Evolutionary conservation across 2,797 vertebrate species (phyloP).

Genomic region (Diglossa cyanea): DNA sequence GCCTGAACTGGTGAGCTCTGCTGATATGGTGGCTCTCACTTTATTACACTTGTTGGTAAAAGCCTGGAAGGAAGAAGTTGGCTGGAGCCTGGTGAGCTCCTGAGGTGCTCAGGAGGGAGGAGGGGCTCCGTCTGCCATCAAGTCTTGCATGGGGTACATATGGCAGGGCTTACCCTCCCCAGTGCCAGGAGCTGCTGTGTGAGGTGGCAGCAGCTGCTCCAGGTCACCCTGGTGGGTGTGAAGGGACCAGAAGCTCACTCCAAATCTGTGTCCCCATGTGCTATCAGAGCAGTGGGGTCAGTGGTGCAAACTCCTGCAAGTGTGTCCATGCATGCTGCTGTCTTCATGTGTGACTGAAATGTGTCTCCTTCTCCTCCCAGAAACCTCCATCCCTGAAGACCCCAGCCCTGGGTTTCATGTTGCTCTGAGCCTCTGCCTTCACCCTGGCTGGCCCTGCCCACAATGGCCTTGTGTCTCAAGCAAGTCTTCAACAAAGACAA

Average conservation of each 20-base stretch:
- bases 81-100: not conserved
- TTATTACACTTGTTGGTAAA: not conserved
- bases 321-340: rapidly evolving
- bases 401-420: not conserved
- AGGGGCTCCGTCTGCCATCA: not conserved
- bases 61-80: not conserved
- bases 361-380: not conserved
- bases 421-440: not conserved
- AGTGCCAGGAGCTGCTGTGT: not conserved
- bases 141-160: rapidly evolving
- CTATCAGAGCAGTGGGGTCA: not conserved
- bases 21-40: rapidly evolving
- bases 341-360: not conserved
- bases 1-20: rapidly evolving
- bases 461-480: constrained; percentile 93
- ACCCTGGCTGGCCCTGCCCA: not conserved
- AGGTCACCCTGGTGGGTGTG: not conserved
- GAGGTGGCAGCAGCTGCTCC: not conserved
- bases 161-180: not conserved
- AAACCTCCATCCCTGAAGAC: not conserved
- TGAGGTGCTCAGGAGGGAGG: not conserved
- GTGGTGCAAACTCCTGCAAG: rapidly evolving
- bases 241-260: not conserved
- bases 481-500: constrained; percentile 99
- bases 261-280: not conserved